Percentiles rank a stretch among this genome's conserved stretches.
Conservation (phyloP, 2,888 invertebrate genomes). For the Hypsopygia costalis region DNA sequence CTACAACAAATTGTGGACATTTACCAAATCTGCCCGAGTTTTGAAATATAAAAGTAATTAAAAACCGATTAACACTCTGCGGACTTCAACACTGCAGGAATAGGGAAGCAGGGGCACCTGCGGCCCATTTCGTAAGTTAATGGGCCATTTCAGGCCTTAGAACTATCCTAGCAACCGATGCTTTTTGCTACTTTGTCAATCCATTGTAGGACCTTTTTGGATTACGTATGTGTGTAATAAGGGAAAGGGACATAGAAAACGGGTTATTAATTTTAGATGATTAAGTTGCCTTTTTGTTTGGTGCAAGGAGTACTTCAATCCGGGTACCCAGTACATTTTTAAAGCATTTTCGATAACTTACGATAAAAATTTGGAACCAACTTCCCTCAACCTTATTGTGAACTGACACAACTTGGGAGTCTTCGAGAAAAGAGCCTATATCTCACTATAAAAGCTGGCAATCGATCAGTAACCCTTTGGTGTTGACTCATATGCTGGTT, state of each 20-base stretch:
- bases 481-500: no score
- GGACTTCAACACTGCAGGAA: slow-evolving; percentile 22
- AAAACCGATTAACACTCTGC: slow-evolving; percentile 60
- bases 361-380: no score
- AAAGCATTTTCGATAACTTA: no score
- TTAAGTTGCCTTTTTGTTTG: no score
- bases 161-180: slow-evolving; percentile 24
- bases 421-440: no score
- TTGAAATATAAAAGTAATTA: slow-evolving; percentile 58
- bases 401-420: no score
- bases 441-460: no score
- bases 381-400: no score
- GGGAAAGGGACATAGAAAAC: background rate
- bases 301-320: no score
- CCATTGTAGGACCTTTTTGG: background rate
- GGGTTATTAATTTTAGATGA: no score
- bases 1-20: slow-evolving; percentile 13
- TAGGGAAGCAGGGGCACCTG: slow-evolving; percentile 36
- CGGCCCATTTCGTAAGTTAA: slow-evolving; percentile 46
- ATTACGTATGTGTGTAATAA: background rate
- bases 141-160: slow-evolving; percentile 34
- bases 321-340: no score
- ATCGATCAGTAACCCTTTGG: no score
- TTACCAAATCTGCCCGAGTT: slow-evolving; percentile 37
- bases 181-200: slow-evolving; percentile 20